Evolutionary conservation across 2,797 vertebrate species (phyloP), one percentile per base, ranked within the genome.

Genomic region (Gymnocypris eckloni): DNA sequence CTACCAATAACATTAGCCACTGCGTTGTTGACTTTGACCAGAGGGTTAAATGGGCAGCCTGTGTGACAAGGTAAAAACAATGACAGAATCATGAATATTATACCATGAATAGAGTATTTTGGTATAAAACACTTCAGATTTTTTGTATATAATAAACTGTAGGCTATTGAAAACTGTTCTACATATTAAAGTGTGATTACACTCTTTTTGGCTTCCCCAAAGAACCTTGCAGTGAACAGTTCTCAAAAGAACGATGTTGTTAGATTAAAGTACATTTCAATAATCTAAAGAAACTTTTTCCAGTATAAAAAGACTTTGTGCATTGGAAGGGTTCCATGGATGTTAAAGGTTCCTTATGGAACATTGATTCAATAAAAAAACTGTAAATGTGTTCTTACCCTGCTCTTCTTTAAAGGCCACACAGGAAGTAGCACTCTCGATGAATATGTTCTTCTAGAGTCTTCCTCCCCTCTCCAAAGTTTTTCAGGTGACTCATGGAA

Each of bases 331-430:
- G 12, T 75, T 50, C 45, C 45, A 10, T 33, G 16, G 50, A 56
- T 39, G 50, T 77, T 77, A 77, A 77, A 22, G 18, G 33, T 39
- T 77, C 50, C 37, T 22, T 3, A 4, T 54, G 25, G 8, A 73
- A 25, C 13, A 13, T 33, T 3, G 45, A 73, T 28, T 10, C 9
- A 33, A 28, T 56, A 77, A 33, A 33, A 6, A 56, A 3, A 22
- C 28, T 59, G 52, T 59, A 45, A 33, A 15, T 75, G 25, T 2
- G 4, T 20, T 73, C 28, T 83, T 75, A 91, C 90, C 87, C 28
- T 88, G 85, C 45, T 91, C 87, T n/a, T 91, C 79, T 83, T 89
- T 83, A 33, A 91, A 88, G 15, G 84, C 86, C 85, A 78, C 84
- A 86, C 39, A 92, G 86, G 67, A 84, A 89, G 78, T 22, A 79